A percentile compares a stretch with the other conserved stretches of the same genome.
Evolutionary conservation across 1,140 invertebrate genomes (phyloP).

Genomic region (Bradysia coprophila): DNA sequence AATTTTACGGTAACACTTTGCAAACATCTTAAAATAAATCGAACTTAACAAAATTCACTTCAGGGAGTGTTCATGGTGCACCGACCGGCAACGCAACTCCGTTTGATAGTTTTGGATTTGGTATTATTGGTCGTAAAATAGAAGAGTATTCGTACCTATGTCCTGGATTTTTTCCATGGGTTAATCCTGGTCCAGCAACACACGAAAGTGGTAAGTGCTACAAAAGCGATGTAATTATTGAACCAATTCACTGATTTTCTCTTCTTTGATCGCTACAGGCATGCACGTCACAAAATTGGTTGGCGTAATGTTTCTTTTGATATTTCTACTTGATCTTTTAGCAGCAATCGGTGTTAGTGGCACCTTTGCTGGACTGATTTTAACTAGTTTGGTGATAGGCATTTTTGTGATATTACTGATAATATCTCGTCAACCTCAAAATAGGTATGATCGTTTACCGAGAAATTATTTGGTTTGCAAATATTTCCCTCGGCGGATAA

Average conservation of each 20-base stretch:
- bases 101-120: slow-evolving; percentile 31
- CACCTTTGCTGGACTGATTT: slow-evolving; percentile 44
- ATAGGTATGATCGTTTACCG: slow-evolving; percentile 39
- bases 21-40: background rate
- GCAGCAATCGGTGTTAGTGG: slow-evolving; percentile 59
- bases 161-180: slow-evolving; percentile 74
- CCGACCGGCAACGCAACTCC: slow-evolving; percentile 21
- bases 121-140: slow-evolving; percentile 34
- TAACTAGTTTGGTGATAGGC: slow-evolving; percentile 49
- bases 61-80: slow-evolving; percentile 17
- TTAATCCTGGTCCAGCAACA: slow-evolving; percentile 68
- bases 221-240: background rate
- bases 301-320: slow-evolving; percentile 59
- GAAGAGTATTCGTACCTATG: slow-evolving; percentile 61
- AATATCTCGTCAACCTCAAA: slow-evolving; percentile 81
- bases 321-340: slow-evolving; percentile 66
- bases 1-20: slow-evolving; percentile 51
- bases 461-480: no score
- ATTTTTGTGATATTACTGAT: slow-evolving; percentile 60
- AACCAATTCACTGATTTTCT: background rate
- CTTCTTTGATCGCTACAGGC: slow-evolving; percentile 25
- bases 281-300: slow-evolving; percentile 77
- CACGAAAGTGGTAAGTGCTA: slow-evolving; percentile 38
- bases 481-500: no score
- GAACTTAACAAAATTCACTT: background rate